Percentiles rank a stretch among this genome's conserved stretches.
Evolutionary conservation across 1,140 invertebrate species (phyloP).

Genomic region (Brachionus calyciflorus): DNA sequence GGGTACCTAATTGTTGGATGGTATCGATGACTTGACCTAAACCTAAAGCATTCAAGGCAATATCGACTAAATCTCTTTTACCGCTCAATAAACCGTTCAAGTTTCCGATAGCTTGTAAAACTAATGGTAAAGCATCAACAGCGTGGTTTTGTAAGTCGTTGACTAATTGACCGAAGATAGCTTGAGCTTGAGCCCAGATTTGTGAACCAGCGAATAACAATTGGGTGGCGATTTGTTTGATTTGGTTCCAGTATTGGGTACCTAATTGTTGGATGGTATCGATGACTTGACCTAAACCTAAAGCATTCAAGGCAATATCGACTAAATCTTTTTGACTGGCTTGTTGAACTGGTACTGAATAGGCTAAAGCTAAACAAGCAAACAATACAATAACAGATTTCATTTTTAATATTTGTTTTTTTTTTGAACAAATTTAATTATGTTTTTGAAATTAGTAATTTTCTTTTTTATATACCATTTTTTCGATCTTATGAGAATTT

Average conservation of each 20-base stretch:
- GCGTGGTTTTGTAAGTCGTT: background rate
- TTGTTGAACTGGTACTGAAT: background rate
- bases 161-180: background rate
- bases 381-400: background rate
- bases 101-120: background rate
- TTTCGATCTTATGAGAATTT: too few relatives aligned
- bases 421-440: too few relatives aligned
- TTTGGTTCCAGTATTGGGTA: background rate
- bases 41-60: too few relatives aligned
- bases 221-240: background rate
- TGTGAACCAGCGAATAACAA: background rate
- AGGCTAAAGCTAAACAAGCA: slow-evolving; percentile 1
- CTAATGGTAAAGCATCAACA: background rate
- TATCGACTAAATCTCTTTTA: background rate
- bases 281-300: slow-evolving; percentile 17
- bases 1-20: background rate
- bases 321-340: background rate
- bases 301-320: too few relatives aligned
- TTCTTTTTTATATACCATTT: too few relatives aligned
- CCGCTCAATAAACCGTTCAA: too few relatives aligned
- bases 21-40: slow-evolving; percentile 8
- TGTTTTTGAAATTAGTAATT: too few relatives aligned
- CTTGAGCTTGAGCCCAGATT: background rate
- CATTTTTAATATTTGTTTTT: too few relatives aligned
- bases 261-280: background rate